Conservation (phyloP, 2,113 vertebrate species). For the Spheniscus mendiculus region DNA sequence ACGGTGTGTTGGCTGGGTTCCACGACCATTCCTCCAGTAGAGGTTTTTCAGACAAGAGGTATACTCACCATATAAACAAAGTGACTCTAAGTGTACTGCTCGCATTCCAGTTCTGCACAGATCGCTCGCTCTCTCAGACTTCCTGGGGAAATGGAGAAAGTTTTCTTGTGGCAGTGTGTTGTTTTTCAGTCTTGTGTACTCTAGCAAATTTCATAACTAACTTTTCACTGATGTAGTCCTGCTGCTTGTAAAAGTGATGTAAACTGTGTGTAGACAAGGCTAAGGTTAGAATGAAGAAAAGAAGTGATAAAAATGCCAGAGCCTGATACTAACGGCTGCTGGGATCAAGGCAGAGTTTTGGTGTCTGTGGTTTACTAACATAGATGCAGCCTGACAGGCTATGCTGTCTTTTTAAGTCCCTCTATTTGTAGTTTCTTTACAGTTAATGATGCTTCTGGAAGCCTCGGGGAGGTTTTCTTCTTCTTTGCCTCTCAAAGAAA, state of each 20-base stretch:
- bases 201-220: conserved; percentile 1
- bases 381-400: background rate
- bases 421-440: background rate
- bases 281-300: background rate
- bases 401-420: background rate
- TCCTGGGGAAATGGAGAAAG: conserved; percentile 44
- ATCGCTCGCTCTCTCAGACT: background rate
- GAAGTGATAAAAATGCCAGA: background rate
- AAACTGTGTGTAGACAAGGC: background rate
- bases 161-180: conserved; percentile 5
- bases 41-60: background rate
- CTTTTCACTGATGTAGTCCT: conserved; percentile 30
- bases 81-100: conserved; percentile 15
- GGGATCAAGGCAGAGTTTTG: background rate
- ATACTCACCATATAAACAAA: background rate
- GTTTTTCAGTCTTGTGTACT: conserved; percentile 6
- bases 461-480: background rate
- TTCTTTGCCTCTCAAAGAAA: background rate
- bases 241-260: conserved; percentile 20
- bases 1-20: background rate
- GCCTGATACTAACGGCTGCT: background rate
- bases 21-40: background rate
- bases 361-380: background rate
- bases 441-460: background rate
- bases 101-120: background rate